These are phyloP conservation scores for Eriosoma lanigerum DNA, from an alignment of 1,140 invertebrate species.

Conservation along the genomic window DNA sequence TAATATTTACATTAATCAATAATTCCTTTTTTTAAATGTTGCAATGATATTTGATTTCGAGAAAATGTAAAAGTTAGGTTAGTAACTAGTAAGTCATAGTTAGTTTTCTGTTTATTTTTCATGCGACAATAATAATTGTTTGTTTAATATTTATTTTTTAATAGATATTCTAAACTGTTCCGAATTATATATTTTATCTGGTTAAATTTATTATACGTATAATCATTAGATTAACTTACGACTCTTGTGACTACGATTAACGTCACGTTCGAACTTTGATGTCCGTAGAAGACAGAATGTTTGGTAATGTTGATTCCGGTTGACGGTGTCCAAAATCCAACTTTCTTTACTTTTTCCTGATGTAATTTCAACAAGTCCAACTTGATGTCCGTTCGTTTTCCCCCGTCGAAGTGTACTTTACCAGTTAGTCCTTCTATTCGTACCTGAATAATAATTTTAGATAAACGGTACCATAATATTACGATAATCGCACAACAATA, in stretches of 20 bases:
- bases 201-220: no score
- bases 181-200: no score
- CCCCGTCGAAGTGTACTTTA: constrained; percentile 82
- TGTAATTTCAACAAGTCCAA: constrained; percentile 82
- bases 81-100: no score
- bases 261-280: constrained; percentile 80
- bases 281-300: constrained; percentile 81
- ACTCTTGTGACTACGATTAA: constrained; percentile 85
- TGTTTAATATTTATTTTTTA: no score
- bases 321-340: constrained; percentile 78
- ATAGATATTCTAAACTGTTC: no score
- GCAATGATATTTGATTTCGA: no score
- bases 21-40: no score
- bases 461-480: no score
- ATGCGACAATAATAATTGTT: no score
- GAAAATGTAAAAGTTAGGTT: no score
- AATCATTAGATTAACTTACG: constrained; percentile 65
- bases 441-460: constrained; percentile 62
- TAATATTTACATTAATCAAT: no score
- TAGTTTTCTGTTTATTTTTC: no score
- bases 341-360: constrained; percentile 73
- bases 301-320: constrained; percentile 80
- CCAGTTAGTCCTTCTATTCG: constrained; percentile 83
- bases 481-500: neutral
- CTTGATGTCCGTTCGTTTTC: constrained; percentile 78